Percentiles rank a stretch among this genome's conserved stretches.
These are phyloP conservation scores for Panurus biarmicus DNA, from an alignment of 2,113 vertebrate genomes.

Conservation along the genomic window DNA sequence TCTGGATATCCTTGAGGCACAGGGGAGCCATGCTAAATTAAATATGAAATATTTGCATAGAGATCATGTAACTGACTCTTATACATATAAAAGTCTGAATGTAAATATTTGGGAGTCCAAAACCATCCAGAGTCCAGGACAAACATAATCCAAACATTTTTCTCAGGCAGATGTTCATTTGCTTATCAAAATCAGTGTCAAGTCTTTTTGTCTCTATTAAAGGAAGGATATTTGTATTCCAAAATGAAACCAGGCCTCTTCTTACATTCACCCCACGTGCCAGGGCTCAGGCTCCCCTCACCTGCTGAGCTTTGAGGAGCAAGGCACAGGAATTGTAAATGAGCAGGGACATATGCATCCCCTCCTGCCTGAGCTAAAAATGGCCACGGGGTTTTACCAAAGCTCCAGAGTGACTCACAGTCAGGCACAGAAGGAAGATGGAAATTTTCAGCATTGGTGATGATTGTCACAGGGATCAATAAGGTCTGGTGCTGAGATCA, in stretches of 20 bases:
- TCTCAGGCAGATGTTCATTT: neutral
- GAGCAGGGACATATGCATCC: neutral
- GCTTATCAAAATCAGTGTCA: neutral
- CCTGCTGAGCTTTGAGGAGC: neutral
- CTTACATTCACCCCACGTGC: neutral
- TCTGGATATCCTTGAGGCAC: neutral
- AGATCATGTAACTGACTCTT: neutral
- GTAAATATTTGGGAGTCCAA: neutral
- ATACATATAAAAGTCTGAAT: neutral
- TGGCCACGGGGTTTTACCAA: neutral
- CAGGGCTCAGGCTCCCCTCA: neutral
- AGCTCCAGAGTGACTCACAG: neutral
- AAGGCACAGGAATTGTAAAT: neutral
- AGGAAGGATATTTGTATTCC: neutral
- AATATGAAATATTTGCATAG: neutral
- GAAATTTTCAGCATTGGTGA: neutral
- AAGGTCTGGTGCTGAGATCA: neutral
- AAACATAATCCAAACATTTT: neutral
- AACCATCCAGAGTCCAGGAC: neutral
- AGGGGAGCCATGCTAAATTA: neutral
- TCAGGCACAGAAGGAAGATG: neutral
- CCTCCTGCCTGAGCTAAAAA: neutral
- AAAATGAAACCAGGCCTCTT: neutral
- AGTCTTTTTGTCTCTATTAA: neutral
- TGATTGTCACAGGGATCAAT: neutral